Conservation (phyloP, 2,113 vertebrate species). For the Theristicus caerulescens region DNA sequence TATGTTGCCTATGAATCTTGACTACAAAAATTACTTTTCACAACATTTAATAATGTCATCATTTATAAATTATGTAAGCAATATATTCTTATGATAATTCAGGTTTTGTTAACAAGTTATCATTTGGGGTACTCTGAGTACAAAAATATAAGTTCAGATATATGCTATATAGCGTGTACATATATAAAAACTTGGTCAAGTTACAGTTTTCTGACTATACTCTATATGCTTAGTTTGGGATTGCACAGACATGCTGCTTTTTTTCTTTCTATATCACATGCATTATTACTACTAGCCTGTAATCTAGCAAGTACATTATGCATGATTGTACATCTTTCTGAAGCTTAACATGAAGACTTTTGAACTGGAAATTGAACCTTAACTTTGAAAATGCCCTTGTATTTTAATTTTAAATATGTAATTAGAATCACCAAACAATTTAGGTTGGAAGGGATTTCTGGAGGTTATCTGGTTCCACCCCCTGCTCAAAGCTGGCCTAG, state of each 20-base stretch:
- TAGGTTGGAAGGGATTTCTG: neutral
- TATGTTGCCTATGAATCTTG: conserved; percentile 25
- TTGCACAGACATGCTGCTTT: neutral
- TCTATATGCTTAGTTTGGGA: neutral
- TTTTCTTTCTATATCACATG: neutral
- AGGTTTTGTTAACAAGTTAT: neutral
- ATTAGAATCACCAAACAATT: neutral
- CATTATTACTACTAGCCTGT: neutral
- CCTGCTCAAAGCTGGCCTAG: neutral
- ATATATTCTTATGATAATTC: neutral
- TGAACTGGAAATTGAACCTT: neutral
- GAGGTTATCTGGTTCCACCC: neutral
- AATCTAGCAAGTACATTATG: neutral
- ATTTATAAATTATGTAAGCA: conserved; percentile 8
- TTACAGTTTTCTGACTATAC: neutral
- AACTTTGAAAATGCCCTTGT: neutral
- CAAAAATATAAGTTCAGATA: neutral
- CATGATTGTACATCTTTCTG: neutral
- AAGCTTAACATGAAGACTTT: neutral
- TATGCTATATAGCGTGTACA: neutral
- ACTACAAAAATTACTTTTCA: neutral
- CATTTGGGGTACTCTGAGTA: neutral
- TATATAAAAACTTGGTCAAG: neutral
- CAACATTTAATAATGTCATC: conserved; percentile 1
- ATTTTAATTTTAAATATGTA: neutral